Conservation (phyloP, 2,113 vertebrate species). For the Spermophilus dauricus region DNA sequence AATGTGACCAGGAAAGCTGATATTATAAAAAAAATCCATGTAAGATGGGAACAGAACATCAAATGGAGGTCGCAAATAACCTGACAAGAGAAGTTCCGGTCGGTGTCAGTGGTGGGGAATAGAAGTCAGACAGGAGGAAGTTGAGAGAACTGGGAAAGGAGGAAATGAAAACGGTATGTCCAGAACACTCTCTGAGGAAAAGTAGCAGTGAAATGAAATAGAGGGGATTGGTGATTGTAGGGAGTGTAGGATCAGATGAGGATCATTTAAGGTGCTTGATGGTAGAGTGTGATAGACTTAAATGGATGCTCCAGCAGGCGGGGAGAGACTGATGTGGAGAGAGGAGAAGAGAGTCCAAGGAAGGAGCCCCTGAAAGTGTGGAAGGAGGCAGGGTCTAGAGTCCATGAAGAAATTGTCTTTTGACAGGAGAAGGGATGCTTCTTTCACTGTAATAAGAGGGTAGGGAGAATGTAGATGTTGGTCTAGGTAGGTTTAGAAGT, state of each 20-base stretch:
- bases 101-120: background rate
- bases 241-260: background rate
- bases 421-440: background rate
- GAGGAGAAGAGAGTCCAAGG: background rate
- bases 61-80: background rate
- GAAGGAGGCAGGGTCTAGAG: background rate
- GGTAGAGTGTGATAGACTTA: background rate
- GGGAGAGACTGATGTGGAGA: background rate
- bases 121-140: background rate
- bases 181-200: background rate
- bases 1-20: background rate
- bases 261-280: background rate
- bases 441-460: background rate
- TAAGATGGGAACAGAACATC: background rate
- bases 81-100: background rate
- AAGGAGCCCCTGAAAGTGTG: background rate
- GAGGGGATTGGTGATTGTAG: background rate
- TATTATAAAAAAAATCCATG: background rate
- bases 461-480: background rate
- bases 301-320: background rate
- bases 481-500: background rate
- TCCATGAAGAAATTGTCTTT: background rate
- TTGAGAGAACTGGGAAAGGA: background rate
- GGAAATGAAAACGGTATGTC: background rate
- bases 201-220: background rate